Percentiles rank a stretch among this genome's conserved stretches.
phyloP scores from a whole-genome alignment of 2,113 vertebrate genomes.

The Progne subis region DNA sequence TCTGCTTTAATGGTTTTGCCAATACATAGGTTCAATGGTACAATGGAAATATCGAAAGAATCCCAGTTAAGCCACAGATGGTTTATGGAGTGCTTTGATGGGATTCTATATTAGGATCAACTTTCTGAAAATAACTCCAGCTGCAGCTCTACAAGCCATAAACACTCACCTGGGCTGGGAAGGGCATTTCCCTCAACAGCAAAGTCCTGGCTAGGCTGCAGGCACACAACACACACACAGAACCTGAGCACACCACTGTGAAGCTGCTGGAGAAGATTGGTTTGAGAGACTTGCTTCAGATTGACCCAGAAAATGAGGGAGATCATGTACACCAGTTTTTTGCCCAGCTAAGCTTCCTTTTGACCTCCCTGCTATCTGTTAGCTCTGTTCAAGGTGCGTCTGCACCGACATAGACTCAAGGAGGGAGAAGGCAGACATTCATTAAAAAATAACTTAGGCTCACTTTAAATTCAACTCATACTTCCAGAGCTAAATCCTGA shows the following conservation, averaged over 20 bases:
- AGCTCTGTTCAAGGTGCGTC: not conserved
- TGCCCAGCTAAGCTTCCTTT: not conserved
- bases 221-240: not conserved
- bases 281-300: not conserved
- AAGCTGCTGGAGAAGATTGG: not conserved
- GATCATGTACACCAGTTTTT: not conserved
- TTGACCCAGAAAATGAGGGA: conserved; percentile 1
- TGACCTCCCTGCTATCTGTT: not conserved
- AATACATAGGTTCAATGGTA: not conserved
- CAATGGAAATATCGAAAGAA: not conserved
- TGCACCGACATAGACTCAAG: not conserved
- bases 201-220: not conserved
- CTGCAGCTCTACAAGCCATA: not conserved
- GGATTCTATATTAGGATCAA: not conserved
- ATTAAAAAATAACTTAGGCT: conserved; percentile 59
- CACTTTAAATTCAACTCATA: conserved; percentile 60
- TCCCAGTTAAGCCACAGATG: not conserved
- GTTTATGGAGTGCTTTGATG: not conserved
- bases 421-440: conserved; percentile 36
- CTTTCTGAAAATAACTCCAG: not conserved
- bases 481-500: conserved; percentile 23
- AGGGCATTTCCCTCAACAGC: not conserved
- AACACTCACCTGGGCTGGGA: not conserved
- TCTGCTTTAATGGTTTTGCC: not conserved
- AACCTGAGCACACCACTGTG: not conserved